Conservation (phyloP, 1,140 invertebrate genomes). For the Kradibia gibbosae region DNA sequence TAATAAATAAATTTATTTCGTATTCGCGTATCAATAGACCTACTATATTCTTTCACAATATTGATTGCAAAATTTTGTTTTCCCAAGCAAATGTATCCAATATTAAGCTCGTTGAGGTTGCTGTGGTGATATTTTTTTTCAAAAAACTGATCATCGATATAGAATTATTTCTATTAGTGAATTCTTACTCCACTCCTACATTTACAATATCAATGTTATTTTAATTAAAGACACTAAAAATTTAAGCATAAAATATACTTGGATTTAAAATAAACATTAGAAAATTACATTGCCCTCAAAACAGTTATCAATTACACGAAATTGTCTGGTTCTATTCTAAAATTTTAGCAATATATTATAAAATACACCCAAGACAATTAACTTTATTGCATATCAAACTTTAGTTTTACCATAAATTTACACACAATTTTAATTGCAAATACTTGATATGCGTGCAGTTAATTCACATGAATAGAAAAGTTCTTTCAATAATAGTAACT, state of each 20-base stretch:
- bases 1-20: neutral
- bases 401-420: neutral
- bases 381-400: neutral
- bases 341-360: neutral
- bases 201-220: neutral
- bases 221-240: neutral
- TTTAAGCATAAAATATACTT: neutral
- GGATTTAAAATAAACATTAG: neutral
- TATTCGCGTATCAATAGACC: neutral
- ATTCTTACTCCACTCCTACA: neutral
- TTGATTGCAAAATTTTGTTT: too few relatives aligned
- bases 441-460: neutral
- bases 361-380: neutral
- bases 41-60: neutral
- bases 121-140: too few relatives aligned
- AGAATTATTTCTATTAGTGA: too few relatives aligned
- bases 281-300: neutral
- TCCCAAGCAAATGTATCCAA: too few relatives aligned
- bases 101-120: too few relatives aligned
- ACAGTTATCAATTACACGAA: neutral
- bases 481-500: too few relatives aligned
- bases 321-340: neutral
- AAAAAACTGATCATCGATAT: too few relatives aligned
- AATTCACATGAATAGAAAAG: too few relatives aligned
- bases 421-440: neutral